phyloP scores from a whole-genome alignment of 2,113 vertebrate genomes.

The Odontesthes bonariensis region DNA sequence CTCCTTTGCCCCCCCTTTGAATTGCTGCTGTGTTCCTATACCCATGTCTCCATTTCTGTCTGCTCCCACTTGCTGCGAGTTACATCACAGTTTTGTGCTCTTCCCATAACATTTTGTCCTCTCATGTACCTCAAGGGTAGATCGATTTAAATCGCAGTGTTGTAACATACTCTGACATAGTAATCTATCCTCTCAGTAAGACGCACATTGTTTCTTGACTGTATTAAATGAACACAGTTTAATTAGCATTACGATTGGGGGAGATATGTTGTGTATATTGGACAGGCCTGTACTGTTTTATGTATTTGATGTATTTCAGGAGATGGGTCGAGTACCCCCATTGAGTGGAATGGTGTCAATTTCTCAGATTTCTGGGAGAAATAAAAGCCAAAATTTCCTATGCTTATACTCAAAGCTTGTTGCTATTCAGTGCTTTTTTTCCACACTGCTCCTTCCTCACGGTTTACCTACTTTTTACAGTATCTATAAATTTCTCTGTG shows the following conservation, averaged over 20 bases:
- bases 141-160: slow-evolving; percentile 54
- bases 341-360: slow-evolving; percentile 76
- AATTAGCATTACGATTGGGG: slow-evolving; percentile 51
- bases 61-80: slow-evolving; percentile 29
- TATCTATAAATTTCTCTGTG: slow-evolving; percentile 69
- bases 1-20: slow-evolving; percentile 54
- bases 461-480: slow-evolving; percentile 52
- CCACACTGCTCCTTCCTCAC: slow-evolving; percentile 49
- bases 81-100: slow-evolving; percentile 18
- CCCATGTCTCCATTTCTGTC: slow-evolving; percentile 49
- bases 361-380: slow-evolving; percentile 80
- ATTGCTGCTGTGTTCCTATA: slow-evolving; percentile 45
- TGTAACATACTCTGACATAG: slow-evolving; percentile 56
- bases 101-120: slow-evolving; percentile 39
- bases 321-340: slow-evolving; percentile 54
- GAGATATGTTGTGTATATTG: slow-evolving; percentile 65
- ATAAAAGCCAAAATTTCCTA: slow-evolving; percentile 78
- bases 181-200: slow-evolving; percentile 55
- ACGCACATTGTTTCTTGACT: slow-evolving; percentile 69
- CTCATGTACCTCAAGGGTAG: slow-evolving; percentile 47
- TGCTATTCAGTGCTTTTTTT: slow-evolving; percentile 70
- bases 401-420: slow-evolving; percentile 65
- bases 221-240: slow-evolving; percentile 68
- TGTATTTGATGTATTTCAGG: slow-evolving; percentile 77
- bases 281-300: slow-evolving; percentile 67